Evolutionary conservation across 2,888 invertebrate genomes (phyloP).

Genomic region (Leptopilina drosophilae): DNA sequence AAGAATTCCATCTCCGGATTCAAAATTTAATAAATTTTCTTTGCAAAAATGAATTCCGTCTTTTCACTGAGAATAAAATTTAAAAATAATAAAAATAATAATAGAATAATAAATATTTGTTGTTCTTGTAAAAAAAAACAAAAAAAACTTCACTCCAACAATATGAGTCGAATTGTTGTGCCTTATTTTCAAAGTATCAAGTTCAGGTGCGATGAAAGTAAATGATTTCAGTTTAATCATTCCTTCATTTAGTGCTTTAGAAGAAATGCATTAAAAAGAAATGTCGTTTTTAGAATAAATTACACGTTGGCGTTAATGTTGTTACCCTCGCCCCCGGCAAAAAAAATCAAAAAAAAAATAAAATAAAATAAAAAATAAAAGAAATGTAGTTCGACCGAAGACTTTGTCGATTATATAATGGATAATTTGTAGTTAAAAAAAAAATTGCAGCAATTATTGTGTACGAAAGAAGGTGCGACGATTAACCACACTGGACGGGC

Average conservation of each 20-base stretch:
- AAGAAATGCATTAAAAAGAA: constrained; percentile 2
- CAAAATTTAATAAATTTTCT: neutral
- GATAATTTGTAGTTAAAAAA: constrained; percentile 16
- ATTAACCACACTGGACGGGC: constrained; percentile 18
- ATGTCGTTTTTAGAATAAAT: neutral
- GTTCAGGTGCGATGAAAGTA: constrained; percentile 70
- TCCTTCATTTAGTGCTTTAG: constrained; percentile 50
- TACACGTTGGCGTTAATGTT: constrained; percentile 17
- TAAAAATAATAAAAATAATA: neutral
- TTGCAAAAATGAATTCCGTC: neutral
- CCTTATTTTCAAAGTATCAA: constrained; percentile 73
- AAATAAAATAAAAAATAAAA: constrained; percentile 30
- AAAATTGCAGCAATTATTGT: constrained; percentile 1
- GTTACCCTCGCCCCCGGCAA: constrained; percentile 6
- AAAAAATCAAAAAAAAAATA: constrained; percentile 24
- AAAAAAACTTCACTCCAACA: constrained; percentile 43
- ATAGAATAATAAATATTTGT: constrained; percentile 45
- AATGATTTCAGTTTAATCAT: constrained; percentile 58
- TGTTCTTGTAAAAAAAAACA: constrained; percentile 52
- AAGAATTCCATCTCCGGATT: too few relatives aligned
- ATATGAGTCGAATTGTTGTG: constrained; percentile 70
- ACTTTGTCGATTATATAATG: constrained; percentile 1
- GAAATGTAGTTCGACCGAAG: neutral
- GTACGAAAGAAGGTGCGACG: constrained; percentile 52
- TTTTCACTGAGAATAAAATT: neutral